Conservation (phyloP, 64 coral and sea anemone species). For the Orbicella faveolata region DNA sequence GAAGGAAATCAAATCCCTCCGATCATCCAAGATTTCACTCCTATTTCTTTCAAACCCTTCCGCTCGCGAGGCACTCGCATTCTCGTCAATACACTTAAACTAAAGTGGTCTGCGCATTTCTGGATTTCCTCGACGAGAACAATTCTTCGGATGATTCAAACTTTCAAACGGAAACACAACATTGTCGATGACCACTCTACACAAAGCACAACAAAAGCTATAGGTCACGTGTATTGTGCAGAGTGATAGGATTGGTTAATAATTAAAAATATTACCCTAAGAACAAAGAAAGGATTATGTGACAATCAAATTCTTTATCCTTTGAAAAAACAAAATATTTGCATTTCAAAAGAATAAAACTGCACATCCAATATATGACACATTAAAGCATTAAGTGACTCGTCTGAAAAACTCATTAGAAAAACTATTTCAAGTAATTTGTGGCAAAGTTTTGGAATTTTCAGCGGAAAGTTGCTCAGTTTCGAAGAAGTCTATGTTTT, state of each 20-base stretch:
- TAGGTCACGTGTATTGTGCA: not conserved
- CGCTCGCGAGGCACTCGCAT: not conserved
- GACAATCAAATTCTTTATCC: slow-evolving; percentile 29
- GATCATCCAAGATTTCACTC: not conserved
- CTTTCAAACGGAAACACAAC: slow-evolving; percentile 21
- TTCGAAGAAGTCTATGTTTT: not conserved
- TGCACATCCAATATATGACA: slow-evolving; percentile 20
- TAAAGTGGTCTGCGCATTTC: not conserved
- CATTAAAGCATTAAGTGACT: not conserved
- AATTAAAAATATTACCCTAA: not conserved
- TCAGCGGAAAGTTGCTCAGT: not conserved
- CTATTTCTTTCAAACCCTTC: not conserved
- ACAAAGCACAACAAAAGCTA: not conserved
- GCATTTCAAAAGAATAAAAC: slow-evolving; percentile 15
- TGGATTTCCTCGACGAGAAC: not conserved
- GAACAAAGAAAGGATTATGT: slow-evolving; percentile 3
- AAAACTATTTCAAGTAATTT: not conserved
- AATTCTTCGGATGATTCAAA: slow-evolving; percentile 25
- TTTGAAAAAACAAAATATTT: slow-evolving; percentile 21
- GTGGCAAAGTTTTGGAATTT: not conserved
- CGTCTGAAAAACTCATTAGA: not conserved
- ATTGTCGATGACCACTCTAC: not conserved
- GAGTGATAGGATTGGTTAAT: slow-evolving; percentile 43
- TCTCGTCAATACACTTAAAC: not conserved
- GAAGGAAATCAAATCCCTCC: not conserved